These are phyloP conservation scores for Drosophila meridiana DNA, from an alignment of 2,888 invertebrate species.

Conservation along the genomic window DNA sequence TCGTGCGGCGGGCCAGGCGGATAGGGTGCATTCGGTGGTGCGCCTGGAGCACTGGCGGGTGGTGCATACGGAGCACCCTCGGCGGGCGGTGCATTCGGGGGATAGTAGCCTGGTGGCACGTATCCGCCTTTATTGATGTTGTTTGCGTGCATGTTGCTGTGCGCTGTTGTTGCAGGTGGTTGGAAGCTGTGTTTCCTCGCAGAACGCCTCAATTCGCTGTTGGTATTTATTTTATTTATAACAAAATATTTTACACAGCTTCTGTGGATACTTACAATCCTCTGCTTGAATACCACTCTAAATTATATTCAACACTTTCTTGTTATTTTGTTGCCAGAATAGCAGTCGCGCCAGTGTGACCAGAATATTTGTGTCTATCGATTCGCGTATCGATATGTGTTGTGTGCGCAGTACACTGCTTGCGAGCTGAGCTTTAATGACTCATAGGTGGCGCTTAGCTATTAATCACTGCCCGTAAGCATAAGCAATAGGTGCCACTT, in stretches of 20 bases:
- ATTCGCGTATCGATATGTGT: neutral
- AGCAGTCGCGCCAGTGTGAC: neutral
- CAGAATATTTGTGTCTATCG: neutral
- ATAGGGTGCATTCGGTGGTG: constrained; percentile 41
- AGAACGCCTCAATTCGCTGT: constrained; percentile 7
- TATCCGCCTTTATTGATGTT: constrained; percentile 83
- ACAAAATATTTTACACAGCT: neutral
- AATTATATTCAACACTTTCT: neutral
- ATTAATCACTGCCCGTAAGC: rapidly evolving
- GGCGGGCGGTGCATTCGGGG: constrained; percentile 68
- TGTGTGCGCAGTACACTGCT: neutral
- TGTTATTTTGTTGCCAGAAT: neutral
- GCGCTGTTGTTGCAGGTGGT: constrained; percentile 31
- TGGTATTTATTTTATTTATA: neutral
- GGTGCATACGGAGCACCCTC: constrained; percentile 43
- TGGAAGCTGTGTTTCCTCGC: constrained; percentile 10
- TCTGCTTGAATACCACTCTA: neutral
- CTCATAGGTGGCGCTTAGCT: neutral
- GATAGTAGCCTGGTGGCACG: constrained; percentile 80
- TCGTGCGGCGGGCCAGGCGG: constrained; percentile 16
- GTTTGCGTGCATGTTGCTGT: constrained; percentile 70
- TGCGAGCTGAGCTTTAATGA: neutral
- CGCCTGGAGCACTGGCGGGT: constrained; percentile 22
- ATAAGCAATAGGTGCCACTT: neutral
- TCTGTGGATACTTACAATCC: neutral